Conservation (phyloP, 2,888 invertebrate genomes). For the Scaptomyza cyrtandrae region DNA sequence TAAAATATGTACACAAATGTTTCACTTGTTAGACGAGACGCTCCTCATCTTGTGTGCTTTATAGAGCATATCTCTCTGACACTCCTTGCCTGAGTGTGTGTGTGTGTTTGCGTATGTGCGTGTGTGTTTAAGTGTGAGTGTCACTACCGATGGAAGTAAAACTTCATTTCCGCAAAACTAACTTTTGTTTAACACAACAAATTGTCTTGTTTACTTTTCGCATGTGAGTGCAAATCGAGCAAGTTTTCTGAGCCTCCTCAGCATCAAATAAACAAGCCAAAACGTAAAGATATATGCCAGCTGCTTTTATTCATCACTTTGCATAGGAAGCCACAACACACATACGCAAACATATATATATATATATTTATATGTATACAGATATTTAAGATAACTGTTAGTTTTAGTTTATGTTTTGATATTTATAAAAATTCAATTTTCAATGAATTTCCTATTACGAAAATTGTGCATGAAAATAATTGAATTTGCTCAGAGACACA, state of each 20-base stretch:
- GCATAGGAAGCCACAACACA: slow-evolving; percentile 17
- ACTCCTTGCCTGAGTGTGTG: not conserved
- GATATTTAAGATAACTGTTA: not conserved
- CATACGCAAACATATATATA: too few species aligned
- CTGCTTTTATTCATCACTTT: slow-evolving; percentile 35
- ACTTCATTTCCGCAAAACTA: slow-evolving; percentile 80
- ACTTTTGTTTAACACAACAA: slow-evolving; percentile 80
- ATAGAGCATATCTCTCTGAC: slow-evolving; percentile 20
- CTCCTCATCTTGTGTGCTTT: slow-evolving; percentile 42
- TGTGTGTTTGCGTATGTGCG: slow-evolving; percentile 22
- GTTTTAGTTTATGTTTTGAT: slow-evolving; percentile 7
- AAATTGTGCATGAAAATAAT: slow-evolving; percentile 55
- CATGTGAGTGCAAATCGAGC: slow-evolving; percentile 57
- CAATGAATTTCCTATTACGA: slow-evolving; percentile 48
- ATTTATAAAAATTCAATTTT: slow-evolving; percentile 54
- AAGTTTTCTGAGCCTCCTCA: slow-evolving; percentile 19
- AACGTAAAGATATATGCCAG: slow-evolving; percentile 33
- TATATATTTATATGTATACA: too few species aligned
- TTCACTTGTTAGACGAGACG: slow-evolving; percentile 46
- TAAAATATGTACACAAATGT: slow-evolving; percentile 67
- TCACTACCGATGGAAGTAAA: slow-evolving; percentile 69
- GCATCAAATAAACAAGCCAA: slow-evolving; percentile 19
- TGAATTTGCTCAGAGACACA: slow-evolving; percentile 51
- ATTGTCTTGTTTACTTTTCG: slow-evolving; percentile 78
- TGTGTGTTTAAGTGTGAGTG: slow-evolving; percentile 43